These are phyloP conservation scores for Yponomeuta sedellus DNA, from an alignment of 2,888 invertebrate species.

Conservation along the genomic window DNA sequence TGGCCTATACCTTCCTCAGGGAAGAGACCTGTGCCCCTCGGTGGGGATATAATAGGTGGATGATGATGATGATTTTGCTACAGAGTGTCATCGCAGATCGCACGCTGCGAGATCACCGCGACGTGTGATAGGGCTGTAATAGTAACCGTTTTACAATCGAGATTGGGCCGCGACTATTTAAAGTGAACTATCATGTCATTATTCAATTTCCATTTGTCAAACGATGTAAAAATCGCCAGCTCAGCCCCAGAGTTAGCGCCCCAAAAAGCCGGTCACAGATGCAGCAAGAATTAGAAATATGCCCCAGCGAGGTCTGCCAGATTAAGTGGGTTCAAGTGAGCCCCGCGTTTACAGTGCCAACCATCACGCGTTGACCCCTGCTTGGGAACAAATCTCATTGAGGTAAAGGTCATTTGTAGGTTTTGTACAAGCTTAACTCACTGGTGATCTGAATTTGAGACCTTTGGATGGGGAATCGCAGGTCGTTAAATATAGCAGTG, in stretches of 20 bases:
- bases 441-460: background rate
- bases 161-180: no score
- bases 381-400: background rate
- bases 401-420: background rate
- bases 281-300: constrained; percentile 54
- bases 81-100: no score
- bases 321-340: constrained; percentile 48
- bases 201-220: no score
- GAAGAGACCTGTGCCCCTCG: no score
- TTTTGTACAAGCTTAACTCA: background rate
- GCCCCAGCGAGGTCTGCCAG: constrained; percentile 34
- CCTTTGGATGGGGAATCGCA: background rate
- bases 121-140: no score
- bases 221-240: background rate
- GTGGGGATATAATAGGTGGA: no score
- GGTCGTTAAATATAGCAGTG: constrained; percentile 17
- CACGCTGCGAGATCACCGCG: no score
- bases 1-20: no score
- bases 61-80: no score
- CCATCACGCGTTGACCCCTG: constrained; percentile 27
- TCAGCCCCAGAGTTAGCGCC: background rate
- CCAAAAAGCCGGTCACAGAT: constrained; percentile 40
- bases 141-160: no score
- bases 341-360: constrained; percentile 33
- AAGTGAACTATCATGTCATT: no score